phyloP scores from a whole-genome alignment of 2,113 vertebrate genomes.

The Lamprotornis superbus region DNA sequence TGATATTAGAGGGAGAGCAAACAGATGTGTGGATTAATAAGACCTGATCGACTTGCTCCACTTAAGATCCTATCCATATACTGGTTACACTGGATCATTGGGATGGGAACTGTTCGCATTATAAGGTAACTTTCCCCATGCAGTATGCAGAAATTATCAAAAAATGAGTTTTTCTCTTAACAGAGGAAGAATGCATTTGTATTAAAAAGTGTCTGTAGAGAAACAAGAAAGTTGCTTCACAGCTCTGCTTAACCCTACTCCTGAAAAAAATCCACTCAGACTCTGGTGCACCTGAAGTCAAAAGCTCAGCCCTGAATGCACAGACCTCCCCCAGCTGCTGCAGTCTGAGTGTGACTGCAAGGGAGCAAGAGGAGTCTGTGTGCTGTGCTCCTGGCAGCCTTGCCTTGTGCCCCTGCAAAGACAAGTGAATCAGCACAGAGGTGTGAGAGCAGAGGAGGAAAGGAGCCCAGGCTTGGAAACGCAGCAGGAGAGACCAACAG shows the following conservation, averaged over 20 bases:
- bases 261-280: not conserved
- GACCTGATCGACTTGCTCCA: not conserved
- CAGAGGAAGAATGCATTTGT: not conserved
- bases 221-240: not conserved
- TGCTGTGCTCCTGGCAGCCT: not conserved
- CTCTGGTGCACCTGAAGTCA: fast-evolving
- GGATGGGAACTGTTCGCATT: not conserved
- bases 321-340: fast-evolving
- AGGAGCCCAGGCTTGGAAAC: not conserved
- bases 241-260: not conserved
- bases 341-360: fast-evolving
- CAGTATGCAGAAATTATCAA: not conserved
- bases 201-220: not conserved
- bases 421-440: not conserved
- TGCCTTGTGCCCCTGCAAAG: fast-evolving
- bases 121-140: not conserved
- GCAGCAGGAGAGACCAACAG: not conserved
- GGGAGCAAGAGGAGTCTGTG: not conserved
- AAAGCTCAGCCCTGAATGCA: not conserved
- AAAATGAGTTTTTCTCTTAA: not conserved
- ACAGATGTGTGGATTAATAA: fast-evolving
- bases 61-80: not conserved
- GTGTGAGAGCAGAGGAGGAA: fast-evolving
- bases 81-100: fast-evolving
- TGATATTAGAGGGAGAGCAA: not conserved